phyloP scores from a whole-genome alignment of 2,888 invertebrate genomes.

The Perithous albicinctus region DNA sequence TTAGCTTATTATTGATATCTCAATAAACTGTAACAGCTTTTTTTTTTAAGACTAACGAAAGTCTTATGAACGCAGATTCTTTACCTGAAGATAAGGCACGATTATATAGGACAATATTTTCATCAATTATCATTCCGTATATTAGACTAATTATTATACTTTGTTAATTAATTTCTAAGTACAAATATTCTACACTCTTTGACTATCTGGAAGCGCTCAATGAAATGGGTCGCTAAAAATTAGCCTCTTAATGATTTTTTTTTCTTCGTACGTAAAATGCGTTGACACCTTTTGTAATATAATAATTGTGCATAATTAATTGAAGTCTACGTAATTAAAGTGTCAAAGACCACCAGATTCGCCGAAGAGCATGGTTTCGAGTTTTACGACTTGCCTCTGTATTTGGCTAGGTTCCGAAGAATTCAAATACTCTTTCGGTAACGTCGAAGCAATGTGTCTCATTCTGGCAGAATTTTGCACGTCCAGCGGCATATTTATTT shows the following conservation, averaged over 20 bases:
- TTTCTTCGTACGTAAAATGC: conserved; percentile 12
- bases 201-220: conserved; percentile 62
- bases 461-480: conserved; percentile 70
- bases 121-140: background rate
- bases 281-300: background rate
- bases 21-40: background rate
- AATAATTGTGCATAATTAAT: conserved; percentile 11
- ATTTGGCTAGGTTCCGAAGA: conserved; percentile 69
- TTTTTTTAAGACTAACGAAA: no score
- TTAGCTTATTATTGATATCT: background rate
- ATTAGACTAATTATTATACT: background rate
- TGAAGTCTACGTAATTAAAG: background rate
- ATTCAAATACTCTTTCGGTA: conserved; percentile 49
- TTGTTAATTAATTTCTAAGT: conserved; percentile 9
- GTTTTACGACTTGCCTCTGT: conserved; percentile 81
- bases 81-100: background rate
- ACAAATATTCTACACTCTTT: conserved; percentile 37
- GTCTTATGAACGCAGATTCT: background rate
- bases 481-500: conserved; percentile 78
- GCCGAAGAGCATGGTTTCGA: conserved; percentile 82
- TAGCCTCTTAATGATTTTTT: conserved; percentile 34
- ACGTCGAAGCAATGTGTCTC: conserved; percentile 54
- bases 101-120: conserved; percentile 10
- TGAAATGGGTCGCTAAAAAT: conserved; percentile 22
- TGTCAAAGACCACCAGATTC: conserved; percentile 78